These are phyloP conservation scores for Drosophila maculinotata DNA, from an alignment of 2,888 invertebrate species.

Conservation along the genomic window DNA sequence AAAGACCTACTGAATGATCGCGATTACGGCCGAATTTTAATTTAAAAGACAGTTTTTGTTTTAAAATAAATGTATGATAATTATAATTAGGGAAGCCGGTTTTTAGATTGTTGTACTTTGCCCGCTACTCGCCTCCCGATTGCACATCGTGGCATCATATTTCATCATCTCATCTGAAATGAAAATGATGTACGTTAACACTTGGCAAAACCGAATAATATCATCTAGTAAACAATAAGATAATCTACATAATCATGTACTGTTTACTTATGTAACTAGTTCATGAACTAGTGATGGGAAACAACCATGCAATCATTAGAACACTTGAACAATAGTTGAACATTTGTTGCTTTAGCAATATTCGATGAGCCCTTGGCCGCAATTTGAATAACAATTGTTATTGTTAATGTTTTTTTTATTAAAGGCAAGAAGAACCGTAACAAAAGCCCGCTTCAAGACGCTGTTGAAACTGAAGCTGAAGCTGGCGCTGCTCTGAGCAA, in stretches of 20 bases:
- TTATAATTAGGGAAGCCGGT: neutral
- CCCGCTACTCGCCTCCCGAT: neutral
- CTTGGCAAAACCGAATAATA: too few relatives aligned
- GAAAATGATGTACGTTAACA: too few relatives aligned
- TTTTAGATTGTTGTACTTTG: neutral
- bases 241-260: neutral
- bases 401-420: constrained; percentile 8
- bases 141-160: neutral
- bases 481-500: constrained; percentile 63
- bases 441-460: constrained; percentile 66
- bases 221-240: constrained; percentile 13
- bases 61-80: neutral
- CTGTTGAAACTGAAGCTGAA: constrained; percentile 23
- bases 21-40: neutral
- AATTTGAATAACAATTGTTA: constrained; percentile 30
- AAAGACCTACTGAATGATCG: neutral
- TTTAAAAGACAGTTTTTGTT: neutral
- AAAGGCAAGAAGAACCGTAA: constrained; percentile 75
- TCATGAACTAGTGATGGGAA: constrained; percentile 1
- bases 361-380: constrained; percentile 13
- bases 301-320: neutral
- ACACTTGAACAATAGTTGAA: constrained; percentile 8
- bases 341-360: neutral
- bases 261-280: constrained; percentile 1
- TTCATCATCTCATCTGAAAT: neutral